Evolutionary conservation across 2,888 invertebrate species (phyloP).

Genomic region (Pegoplata infirma): DNA sequence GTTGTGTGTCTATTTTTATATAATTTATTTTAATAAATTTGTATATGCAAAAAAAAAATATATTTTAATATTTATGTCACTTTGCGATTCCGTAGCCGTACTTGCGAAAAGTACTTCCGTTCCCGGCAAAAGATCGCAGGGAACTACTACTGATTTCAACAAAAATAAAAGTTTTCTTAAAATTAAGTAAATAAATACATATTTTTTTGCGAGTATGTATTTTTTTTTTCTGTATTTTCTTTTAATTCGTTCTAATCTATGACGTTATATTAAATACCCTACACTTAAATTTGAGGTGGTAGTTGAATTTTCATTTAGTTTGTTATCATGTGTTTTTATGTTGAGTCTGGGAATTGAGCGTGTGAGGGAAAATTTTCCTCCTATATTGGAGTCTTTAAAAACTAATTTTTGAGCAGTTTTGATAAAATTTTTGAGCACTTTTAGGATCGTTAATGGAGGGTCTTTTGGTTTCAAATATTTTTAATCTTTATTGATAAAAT

Average conservation of each 20-base stretch:
- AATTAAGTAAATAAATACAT: not conserved
- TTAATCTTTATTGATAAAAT: no score
- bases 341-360: no score
- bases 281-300: not conserved
- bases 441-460: no score
- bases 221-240: slow-evolving; percentile 11
- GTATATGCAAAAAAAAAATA: no score
- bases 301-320: no score
- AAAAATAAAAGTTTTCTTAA: not conserved
- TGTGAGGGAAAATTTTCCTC: no score
- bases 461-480: no score
- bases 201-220: slow-evolving; percentile 20
- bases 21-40: not conserved
- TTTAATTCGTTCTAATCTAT: slow-evolving; percentile 21
- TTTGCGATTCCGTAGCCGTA: slow-evolving; percentile 31
- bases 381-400: no score
- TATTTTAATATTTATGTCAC: no score
- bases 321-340: no score
- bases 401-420: no score
- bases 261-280: slow-evolving; percentile 26
- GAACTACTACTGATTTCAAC: slow-evolving; percentile 66
- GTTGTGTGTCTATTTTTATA: not conserved
- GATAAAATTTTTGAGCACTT: no score
- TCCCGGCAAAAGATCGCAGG: slow-evolving; percentile 62
- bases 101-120: slow-evolving; percentile 64